Base-by-base conservation (phyloP, 2,797 vertebrate species). In the Natrix natrix region DNA sequence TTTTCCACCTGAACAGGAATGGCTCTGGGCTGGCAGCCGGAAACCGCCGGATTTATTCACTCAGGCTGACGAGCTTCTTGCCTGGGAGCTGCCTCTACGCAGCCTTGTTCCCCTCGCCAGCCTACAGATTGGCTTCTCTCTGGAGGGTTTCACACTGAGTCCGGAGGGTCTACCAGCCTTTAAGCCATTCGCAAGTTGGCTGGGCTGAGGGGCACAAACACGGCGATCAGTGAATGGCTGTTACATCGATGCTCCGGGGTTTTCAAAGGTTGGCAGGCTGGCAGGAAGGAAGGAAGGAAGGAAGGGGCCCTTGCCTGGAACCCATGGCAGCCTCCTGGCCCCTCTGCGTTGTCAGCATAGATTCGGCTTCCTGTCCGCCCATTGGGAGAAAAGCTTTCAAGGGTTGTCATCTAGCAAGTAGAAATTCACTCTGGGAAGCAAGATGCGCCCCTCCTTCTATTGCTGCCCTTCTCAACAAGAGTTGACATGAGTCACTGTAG, bases 301-400 rank as follows among this genome's bases (percentile, higher is more conserved):
- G 14, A n/a, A 32, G n/a, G 66, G 5, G 2, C 5, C 66, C n/a
- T 69, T 69, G 13, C 2, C n/a, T 32, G 66, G 66, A 16, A 3
- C 14, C n/a, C 66, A 17, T 0, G 14, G n/a, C 63, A 69, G n/a
- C n/a, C n/a, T 32, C n/a, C n/a, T 1, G 5, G n/a, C 14, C n/a
- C 10, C 26, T 32, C 66, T 74, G 14, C 14, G 2, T 16, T 32
- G 32, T 32, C 66, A 74, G 66, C 66, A 37, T 17, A 74, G n/a
- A 17, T 17, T 16, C 2, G 66, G n/a, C 66, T 8, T 32, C 66
- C n/a, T 37, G 14, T 74, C 66, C 6, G 2, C 66, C 66, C n/a
- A 16, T 16, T 32, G n/a, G 66, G 66, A 16, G 63, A n/a, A 32
- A 69, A 69, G n/a, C n/a, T 69, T 32, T 8, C 32, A 74, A 8